Conservation (phyloP, 2,888 invertebrate genomes). For the Apodemia duryi region DNA sequence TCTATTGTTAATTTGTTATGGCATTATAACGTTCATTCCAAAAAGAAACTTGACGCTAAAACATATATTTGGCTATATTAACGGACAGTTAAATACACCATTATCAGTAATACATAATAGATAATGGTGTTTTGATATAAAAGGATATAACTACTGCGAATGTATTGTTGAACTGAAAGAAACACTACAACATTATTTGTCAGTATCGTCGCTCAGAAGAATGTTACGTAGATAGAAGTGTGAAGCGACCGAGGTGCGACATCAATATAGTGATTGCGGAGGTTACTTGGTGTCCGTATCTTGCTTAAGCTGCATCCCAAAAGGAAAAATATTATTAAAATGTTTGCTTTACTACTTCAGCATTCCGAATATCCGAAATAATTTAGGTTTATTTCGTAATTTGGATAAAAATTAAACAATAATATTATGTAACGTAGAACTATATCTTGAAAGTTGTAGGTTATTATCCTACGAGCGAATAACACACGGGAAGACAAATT, state of each 20-base stretch:
- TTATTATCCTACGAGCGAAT: not conserved
- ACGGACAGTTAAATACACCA: slow-evolving; percentile 7
- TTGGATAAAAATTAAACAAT: too few species aligned
- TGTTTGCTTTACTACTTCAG: slow-evolving; percentile 21
- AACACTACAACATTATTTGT: slow-evolving; percentile 15
- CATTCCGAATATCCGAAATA: not conserved
- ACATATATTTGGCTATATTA: not conserved
- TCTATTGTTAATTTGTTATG: slow-evolving; percentile 5
- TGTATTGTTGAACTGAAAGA: slow-evolving; percentile 4
- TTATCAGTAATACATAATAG: not conserved
- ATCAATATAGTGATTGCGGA: slow-evolving; percentile 40
- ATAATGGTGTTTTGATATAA: slow-evolving; percentile 10
- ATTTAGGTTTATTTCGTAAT: too few species aligned
- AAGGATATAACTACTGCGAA: not conserved
- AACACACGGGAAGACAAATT: not conserved
- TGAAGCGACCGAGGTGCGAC: slow-evolving; percentile 43
- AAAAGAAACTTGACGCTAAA: not conserved
- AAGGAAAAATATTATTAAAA: slow-evolving; percentile 34
- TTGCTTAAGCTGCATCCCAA: slow-evolving; percentile 75
- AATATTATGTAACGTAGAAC: too few species aligned
- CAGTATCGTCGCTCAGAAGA: slow-evolving; percentile 14
- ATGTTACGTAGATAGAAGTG: slow-evolving; percentile 33
- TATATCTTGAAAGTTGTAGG: not conserved
- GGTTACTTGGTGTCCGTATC: slow-evolving; percentile 47
- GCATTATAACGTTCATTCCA: slow-evolving; percentile 12